Percentiles rank a stretch among this genome's conserved stretches.
phyloP scores from a whole-genome alignment of 1,140 invertebrate genomes.

The Mamestra configurata region DNA sequence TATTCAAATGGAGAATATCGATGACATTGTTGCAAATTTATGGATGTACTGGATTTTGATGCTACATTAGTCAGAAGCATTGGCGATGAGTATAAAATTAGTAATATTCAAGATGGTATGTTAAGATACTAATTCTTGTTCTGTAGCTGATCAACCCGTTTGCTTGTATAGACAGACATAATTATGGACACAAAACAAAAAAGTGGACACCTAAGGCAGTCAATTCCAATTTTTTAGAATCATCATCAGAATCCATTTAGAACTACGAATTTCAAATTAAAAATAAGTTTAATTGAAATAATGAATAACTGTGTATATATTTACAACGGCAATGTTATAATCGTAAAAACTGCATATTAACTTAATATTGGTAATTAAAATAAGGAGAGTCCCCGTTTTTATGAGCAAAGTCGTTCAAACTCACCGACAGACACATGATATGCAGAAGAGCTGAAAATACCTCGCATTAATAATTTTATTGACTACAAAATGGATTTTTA shows the following conservation, averaged over 20 bases:
- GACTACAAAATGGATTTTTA: slow-evolving; percentile 43
- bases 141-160: background rate
- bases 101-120: background rate
- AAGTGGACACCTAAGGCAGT: background rate
- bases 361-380: slow-evolving; percentile 43
- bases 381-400: slow-evolving; percentile 14
- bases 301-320: background rate
- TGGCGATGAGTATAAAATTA: background rate
- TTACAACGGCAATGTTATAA: slow-evolving; percentile 21
- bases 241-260: background rate
- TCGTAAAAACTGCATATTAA: slow-evolving; percentile 26
- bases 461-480: slow-evolving; percentile 27
- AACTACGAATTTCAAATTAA: background rate
- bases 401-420: slow-evolving; percentile 34
- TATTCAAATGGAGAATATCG: slow-evolving; percentile 39
- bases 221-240: background rate
- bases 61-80: slow-evolving; percentile 17
- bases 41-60: slow-evolving; percentile 1
- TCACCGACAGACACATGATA: slow-evolving; percentile 28
- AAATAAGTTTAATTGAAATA: slow-evolving; percentile 6
- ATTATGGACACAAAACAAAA: background rate
- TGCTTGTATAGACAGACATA: background rate
- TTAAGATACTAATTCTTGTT: background rate
- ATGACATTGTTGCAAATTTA: slow-evolving; percentile 39
- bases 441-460: slow-evolving; percentile 33